Conservation (phyloP, 2,797 vertebrate species). For the Masticophis lateralis region DNA sequence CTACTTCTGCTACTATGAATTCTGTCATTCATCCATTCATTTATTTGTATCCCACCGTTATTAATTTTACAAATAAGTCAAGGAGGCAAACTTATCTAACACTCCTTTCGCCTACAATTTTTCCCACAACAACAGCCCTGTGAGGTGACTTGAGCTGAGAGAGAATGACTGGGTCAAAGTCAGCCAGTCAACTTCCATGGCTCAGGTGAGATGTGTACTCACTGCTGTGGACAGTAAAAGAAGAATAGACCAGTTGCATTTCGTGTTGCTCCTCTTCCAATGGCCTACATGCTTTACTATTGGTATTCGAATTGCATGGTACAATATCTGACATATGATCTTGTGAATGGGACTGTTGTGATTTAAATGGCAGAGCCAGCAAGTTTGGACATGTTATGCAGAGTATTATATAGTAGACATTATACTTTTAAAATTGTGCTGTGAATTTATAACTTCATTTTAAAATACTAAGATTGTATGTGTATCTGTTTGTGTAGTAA, state of each 20-base stretch:
- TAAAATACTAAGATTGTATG: not conserved
- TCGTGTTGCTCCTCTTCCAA: not conserved
- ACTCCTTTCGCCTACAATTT: too few relatives aligned
- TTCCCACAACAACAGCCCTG: too few relatives aligned
- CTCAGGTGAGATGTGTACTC: not conserved
- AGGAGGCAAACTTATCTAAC: too few relatives aligned
- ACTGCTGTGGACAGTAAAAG: not conserved
- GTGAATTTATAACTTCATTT: not conserved
- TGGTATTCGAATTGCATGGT: not conserved
- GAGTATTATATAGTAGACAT: not conserved
- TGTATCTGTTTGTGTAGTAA: not conserved
- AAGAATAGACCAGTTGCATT: not conserved
- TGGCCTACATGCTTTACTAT: not conserved
- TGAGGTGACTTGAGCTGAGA: too few relatives aligned
- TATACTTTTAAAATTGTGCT: not conserved
- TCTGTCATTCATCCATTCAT: not conserved
- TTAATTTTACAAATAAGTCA: too few relatives aligned
- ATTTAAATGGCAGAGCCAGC: not conserved
- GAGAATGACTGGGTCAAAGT: too few relatives aligned
- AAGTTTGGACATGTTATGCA: not conserved
- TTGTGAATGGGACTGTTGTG: not conserved
- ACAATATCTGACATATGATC: not conserved
- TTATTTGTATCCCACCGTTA: too few relatives aligned
- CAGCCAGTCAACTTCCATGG: too few relatives aligned
- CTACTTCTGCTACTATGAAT: not conserved